Evolutionary conservation across 2,797 vertebrate genomes (phyloP), one percentile per base, ranked within the genome.

Genomic region (Acestrorhynchus altus): DNA sequence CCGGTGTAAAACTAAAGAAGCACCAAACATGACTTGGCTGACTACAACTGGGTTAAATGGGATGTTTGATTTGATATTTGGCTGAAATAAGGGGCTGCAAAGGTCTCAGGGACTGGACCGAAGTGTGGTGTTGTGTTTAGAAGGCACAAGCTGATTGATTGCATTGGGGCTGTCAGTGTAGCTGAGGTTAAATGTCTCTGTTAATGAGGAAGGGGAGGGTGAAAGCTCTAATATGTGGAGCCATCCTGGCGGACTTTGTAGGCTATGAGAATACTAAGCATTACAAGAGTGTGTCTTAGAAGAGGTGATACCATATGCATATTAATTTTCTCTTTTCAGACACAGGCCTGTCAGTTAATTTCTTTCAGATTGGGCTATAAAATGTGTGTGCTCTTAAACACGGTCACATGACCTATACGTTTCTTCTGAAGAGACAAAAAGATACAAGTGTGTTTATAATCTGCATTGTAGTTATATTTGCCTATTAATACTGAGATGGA

Each of bases 161-260:
- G 2, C 54, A 51, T 35, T 28, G 24, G 49, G 35, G 42, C 57
- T 40, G 9, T 70, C 20, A 54, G 51, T 65, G 78, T n/a, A n/a
- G n/a, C n/a, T n/a, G n/a, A n/a, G 79, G 79, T 81, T 72, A 81
- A 72, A 72, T 72, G 74, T 81, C 68, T 64, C 39, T 42, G 68
- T 35, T 72, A 59, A 56, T 65, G 70, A 71, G 75, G 63, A 24
- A 11, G 39, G 11, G 78, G 59, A 59, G 44, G 65, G 68, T 71
- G 76, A 72, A 72, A 76, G 44, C 11, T 51, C 42, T 76, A 76
- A 76, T 76, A 66, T 60, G 63, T 81, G 73, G 76, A 76, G 68
- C 73, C 76, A 73, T 76, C 61, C 52, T n/a, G 49, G 51, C 66
- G 52, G 49, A 60, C 28, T 35, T 26, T 2, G 51, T 57, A 10